These are phyloP conservation scores for Netelia fuscicornis DNA, from an alignment of 2,888 invertebrate species.

Conservation along the genomic window DNA sequence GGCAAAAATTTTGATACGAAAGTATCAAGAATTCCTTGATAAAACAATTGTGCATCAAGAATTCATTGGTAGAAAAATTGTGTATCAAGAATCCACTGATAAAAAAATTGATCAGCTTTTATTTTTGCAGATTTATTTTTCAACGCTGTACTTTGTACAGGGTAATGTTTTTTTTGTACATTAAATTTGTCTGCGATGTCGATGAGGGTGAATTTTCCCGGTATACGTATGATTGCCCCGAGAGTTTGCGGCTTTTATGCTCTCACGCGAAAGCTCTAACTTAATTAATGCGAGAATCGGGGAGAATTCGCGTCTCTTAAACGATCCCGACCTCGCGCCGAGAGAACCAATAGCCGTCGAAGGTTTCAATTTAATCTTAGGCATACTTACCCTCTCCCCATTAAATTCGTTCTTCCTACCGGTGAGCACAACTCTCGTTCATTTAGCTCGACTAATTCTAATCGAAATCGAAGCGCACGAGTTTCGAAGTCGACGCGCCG, in stretches of 20 bases:
- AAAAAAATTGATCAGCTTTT: neutral
- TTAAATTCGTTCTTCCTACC: slow-evolving; percentile 30
- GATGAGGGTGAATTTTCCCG: neutral
- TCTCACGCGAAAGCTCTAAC: slow-evolving; percentile 51
- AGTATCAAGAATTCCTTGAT: neutral
- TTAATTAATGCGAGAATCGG: slow-evolving; percentile 54
- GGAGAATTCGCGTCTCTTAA: slow-evolving; percentile 47
- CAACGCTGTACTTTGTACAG: neutral
- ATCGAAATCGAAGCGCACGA: slow-evolving; percentile 61
- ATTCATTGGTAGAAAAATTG: no score
- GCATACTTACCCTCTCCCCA: slow-evolving; percentile 24
- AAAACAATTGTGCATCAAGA: no score
- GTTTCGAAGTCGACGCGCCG: slow-evolving; percentile 38
- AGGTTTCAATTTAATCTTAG: slow-evolving; percentile 66
- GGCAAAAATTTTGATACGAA: neutral
- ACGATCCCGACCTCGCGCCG: slow-evolving; percentile 47
- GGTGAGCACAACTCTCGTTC: slow-evolving; percentile 34
- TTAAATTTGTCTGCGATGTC: neutral
- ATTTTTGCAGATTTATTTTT: neutral
- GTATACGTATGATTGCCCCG: neutral
- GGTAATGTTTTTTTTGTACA: no score
- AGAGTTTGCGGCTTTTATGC: slow-evolving; percentile 23
- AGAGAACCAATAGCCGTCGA: slow-evolving; percentile 64
- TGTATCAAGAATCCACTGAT: no score
- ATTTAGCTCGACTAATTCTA: slow-evolving; percentile 64